Conservation (phyloP, 92 coral and sea anemone genomes). For the Parazoanthus atlanticus region DNA sequence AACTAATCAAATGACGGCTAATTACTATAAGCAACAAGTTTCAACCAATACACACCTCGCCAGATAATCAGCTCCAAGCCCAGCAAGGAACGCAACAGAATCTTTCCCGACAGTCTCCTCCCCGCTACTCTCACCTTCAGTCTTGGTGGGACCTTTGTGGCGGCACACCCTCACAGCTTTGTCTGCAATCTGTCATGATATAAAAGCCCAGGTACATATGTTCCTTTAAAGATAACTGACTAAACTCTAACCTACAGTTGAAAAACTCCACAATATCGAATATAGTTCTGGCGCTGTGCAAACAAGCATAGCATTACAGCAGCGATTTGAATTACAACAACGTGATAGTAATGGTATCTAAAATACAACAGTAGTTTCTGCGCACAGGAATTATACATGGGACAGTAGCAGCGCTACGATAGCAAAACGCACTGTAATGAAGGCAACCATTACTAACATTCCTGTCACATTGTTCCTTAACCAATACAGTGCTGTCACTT, state of each 20-base stretch:
- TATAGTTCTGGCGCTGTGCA: not conserved
- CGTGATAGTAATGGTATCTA: not conserved
- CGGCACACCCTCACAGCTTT: constrained; percentile 17
- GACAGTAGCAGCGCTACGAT: not conserved
- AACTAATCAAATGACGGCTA: not conserved
- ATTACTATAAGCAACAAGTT: not conserved
- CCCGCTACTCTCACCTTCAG: constrained; percentile 52
- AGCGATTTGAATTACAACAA: not conserved
- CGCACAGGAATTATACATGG: too few relatives aligned
- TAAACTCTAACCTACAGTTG: too few relatives aligned
- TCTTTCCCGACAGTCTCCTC: constrained; percentile 67
- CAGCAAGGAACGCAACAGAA: constrained; percentile 85
- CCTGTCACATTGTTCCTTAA: too few relatives aligned
- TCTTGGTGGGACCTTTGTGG: constrained; percentile 35
- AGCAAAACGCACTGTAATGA: not conserved
- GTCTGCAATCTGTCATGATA: constrained; percentile 35
- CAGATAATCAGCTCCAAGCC: constrained; percentile 97
- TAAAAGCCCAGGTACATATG: not conserved
- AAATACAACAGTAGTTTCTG: too few relatives aligned
- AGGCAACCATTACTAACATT: too few relatives aligned
- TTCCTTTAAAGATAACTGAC: too few relatives aligned
- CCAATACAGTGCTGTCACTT: too few relatives aligned
- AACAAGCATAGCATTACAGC: not conserved
- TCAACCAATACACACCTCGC: constrained; percentile 64
- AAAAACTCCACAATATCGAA: not conserved